Evolutionary conservation across 2,888 invertebrate species (phyloP).

Genomic region (Anodontia alba): DNA sequence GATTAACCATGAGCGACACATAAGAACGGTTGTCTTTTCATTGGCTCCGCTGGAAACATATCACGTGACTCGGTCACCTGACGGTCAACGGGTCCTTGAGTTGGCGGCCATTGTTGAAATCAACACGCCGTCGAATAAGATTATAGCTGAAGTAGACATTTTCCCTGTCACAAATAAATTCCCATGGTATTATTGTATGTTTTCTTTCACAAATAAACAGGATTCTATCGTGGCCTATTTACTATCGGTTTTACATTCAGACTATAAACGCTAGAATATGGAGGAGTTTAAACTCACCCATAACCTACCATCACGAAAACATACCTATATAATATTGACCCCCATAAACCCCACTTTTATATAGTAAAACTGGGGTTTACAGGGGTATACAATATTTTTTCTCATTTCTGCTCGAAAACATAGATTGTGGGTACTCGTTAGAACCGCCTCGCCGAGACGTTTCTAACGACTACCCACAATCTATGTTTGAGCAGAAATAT

Average conservation of each 20-base stretch:
- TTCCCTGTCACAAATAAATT: conserved; percentile 10
- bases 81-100: conserved; percentile 27
- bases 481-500: too few relatives aligned
- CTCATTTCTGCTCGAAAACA: too few relatives aligned
- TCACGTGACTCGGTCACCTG: conserved; percentile 36
- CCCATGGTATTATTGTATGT: background rate
- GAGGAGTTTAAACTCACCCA: too few relatives aligned
- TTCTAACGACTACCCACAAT: too few relatives aligned
- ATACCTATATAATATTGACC: too few relatives aligned
- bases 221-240: background rate
- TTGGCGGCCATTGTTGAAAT: conserved; percentile 24
- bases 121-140: conserved; percentile 22
- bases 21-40: conserved; percentile 28
- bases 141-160: conserved; percentile 26
- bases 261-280: background rate
- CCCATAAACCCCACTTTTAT: too few relatives aligned
- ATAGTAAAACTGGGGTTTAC: too few relatives aligned
- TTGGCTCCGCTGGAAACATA: conserved; percentile 22
- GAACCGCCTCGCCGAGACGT: too few relatives aligned
- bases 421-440: too few relatives aligned
- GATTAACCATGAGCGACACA: conserved; percentile 7
- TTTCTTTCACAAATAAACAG: conserved; percentile 6
- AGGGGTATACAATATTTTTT: too few relatives aligned
- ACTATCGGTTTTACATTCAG: background rate
- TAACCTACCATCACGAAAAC: too few relatives aligned